Evolutionary conservation across 2,113 vertebrate species (phyloP).

Genomic region (Condylura cristata): DNA sequence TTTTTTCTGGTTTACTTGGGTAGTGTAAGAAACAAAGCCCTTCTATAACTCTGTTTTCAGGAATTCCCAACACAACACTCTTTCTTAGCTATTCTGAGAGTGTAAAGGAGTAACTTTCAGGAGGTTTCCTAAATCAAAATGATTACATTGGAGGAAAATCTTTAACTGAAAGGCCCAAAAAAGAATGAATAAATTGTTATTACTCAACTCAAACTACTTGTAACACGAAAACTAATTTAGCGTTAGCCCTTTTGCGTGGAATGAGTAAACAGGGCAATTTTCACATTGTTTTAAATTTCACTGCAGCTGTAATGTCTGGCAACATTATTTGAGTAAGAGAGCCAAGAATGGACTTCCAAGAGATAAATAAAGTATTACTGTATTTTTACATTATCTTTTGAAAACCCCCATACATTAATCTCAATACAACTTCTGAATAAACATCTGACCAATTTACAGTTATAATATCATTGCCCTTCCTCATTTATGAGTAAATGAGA

Average conservation of each 20-base stretch:
- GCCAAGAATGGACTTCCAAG: conserved; percentile 49
- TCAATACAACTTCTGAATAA: conserved; percentile 50
- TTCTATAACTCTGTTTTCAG: neutral
- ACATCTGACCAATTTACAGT: neutral
- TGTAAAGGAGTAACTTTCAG: neutral
- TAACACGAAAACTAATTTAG: conserved; percentile 45
- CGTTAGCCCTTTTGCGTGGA: conserved; percentile 26
- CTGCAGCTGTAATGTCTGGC: conserved; percentile 59
- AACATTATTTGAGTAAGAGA: conserved; percentile 6
- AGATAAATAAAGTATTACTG: conserved; percentile 51
- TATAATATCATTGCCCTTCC: neutral
- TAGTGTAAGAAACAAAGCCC: conserved; percentile 13
- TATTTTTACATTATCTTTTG: conserved; percentile 20
- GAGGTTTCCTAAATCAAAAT: conserved; percentile 23
- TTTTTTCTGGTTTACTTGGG: neutral
- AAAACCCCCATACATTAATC: neutral
- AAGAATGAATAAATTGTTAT: neutral
- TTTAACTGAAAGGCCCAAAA: neutral
- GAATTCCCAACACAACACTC: conserved; percentile 9
- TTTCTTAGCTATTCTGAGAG: conserved; percentile 4
- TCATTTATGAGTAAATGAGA: neutral
- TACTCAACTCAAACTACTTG: conserved; percentile 35
- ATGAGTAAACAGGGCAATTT: conserved; percentile 50
- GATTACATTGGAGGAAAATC: neutral
- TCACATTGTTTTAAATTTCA: conserved; percentile 55